phyloP scores from a whole-genome alignment of 1,140 invertebrate species.

The Trachelipus rathkii region DNA sequence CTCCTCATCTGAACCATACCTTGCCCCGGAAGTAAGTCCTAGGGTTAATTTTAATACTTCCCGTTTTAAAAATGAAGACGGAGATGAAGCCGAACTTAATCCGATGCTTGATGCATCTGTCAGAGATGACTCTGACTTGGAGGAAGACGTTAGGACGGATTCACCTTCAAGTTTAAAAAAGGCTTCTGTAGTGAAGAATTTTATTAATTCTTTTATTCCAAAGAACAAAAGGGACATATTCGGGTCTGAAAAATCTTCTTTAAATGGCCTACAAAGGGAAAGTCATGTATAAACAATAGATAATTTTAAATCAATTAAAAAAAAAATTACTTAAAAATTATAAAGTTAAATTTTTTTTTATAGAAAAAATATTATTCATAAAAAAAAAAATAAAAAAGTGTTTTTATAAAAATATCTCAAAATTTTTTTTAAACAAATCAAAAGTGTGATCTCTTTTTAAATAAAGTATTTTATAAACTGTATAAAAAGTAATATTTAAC shows the following conservation, averaged over 20 bases:
- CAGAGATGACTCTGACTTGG: conserved; percentile 16
- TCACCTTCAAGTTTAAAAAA: conserved; percentile 13
- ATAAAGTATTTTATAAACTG: too few species aligned
- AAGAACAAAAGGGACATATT: conserved; percentile 11
- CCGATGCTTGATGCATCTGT: conserved; percentile 19
- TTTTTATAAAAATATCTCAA: too few species aligned
- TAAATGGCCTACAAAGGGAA: conserved; percentile 26
- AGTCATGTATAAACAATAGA: conserved; percentile 19
- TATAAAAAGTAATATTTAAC: too few species aligned
- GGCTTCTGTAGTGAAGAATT: background rate
- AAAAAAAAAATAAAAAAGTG: too few species aligned
- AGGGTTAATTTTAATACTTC: conserved; percentile 36
- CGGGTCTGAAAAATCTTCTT: background rate
- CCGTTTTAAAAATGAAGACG: conserved; percentile 7
- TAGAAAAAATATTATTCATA: too few species aligned
- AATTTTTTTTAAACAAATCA: too few species aligned
- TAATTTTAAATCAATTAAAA: too few species aligned
- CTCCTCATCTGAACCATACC: conserved; percentile 33
- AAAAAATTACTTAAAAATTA: too few species aligned
- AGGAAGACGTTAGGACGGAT: conserved; percentile 17
- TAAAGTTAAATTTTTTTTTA: too few species aligned
- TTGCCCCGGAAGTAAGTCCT: conserved; percentile 31
- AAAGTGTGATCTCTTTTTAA: too few species aligned
- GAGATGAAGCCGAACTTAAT: conserved; percentile 4
- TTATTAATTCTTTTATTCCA: conserved; percentile 16